phyloP scores from a whole-genome alignment of 2,888 invertebrate species.

The Panopea generosa region DNA sequence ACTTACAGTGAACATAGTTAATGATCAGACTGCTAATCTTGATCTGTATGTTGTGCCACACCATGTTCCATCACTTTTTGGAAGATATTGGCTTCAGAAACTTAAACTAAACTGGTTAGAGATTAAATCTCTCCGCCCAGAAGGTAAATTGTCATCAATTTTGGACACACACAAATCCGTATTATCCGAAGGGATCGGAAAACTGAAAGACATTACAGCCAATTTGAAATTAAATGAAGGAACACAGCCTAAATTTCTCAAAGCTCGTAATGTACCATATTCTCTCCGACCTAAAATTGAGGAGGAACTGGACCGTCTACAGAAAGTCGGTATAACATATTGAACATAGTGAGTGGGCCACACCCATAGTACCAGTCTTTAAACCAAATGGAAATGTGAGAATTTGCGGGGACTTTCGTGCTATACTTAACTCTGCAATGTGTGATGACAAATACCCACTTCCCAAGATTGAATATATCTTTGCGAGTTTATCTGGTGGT shows the following conservation, averaged over 20 bases:
- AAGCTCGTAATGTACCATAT: constrained; percentile 57
- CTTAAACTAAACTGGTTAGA: constrained; percentile 33
- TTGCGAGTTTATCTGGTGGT: constrained; percentile 56
- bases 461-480: constrained; percentile 70
- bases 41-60: constrained; percentile 42
- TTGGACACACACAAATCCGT: constrained; percentile 18
- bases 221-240: constrained; percentile 33
- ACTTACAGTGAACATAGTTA: constrained; percentile 17
- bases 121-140: constrained; percentile 22
- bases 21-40: constrained; percentile 28
- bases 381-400: constrained; percentile 61
- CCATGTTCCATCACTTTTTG: constrained; percentile 43
- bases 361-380: constrained; percentile 54
- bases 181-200: constrained; percentile 26
- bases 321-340: constrained; percentile 52
- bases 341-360: constrained; percentile 62
- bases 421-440: constrained; percentile 70
- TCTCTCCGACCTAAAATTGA: constrained; percentile 54
- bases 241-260: constrained; percentile 43
- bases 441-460: constrained; percentile 73
- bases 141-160: constrained; percentile 4
- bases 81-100: constrained; percentile 46
- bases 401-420: constrained; percentile 73
- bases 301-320: constrained; percentile 46
- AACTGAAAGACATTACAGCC: constrained; percentile 36